Conservation (phyloP, 2,797 vertebrate genomes). For the Lindbergichthys nudifrons region DNA sequence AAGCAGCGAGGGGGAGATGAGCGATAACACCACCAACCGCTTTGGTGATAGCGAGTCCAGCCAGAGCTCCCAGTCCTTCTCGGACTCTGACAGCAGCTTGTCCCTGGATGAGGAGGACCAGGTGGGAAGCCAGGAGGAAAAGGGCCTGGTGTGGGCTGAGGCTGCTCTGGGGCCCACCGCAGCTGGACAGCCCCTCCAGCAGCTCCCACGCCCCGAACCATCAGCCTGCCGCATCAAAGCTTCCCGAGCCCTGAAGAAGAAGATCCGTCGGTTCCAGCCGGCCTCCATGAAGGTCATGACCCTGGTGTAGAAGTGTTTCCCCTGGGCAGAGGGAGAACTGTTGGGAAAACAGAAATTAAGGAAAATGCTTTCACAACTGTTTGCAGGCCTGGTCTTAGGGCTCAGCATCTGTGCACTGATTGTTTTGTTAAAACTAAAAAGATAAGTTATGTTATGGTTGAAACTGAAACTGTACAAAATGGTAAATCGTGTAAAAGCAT, state of each 20-base stretch:
- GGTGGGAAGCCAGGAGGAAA: conserved; percentile 75
- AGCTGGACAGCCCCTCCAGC: conserved; percentile 71
- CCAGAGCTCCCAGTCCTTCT: conserved; percentile 81
- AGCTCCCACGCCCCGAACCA: conserved; percentile 82
- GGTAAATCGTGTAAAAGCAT: conserved; percentile 48
- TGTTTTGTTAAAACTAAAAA: conserved; percentile 37
- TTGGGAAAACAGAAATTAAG: conserved; percentile 41
- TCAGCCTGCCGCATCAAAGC: conserved; percentile 93
- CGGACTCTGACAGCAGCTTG: conserved; percentile 81
- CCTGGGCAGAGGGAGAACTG: conserved; percentile 32
- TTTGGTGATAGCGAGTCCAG: conserved; percentile 93
- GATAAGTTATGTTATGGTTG: conserved; percentile 11
- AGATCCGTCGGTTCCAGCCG: conserved; percentile 95
- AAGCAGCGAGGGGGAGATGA: conserved; percentile 90
- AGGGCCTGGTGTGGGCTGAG: conserved; percentile 85
- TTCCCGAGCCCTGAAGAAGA: conserved; percentile 94
- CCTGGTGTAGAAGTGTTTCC: conserved; percentile 85
- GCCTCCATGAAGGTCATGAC: conserved; percentile 95
- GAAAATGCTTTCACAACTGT: conserved; percentile 25
- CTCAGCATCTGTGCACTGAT: conserved; percentile 45
- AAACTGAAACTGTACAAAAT: conserved; percentile 42
- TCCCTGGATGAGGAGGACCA: conserved; percentile 81
- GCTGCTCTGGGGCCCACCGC: conserved; percentile 75
- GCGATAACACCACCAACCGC: conserved; percentile 89
- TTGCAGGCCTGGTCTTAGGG: conserved; percentile 32